phyloP scores from a whole-genome alignment of 1,140 invertebrate species.

The Linepithema humile region DNA sequence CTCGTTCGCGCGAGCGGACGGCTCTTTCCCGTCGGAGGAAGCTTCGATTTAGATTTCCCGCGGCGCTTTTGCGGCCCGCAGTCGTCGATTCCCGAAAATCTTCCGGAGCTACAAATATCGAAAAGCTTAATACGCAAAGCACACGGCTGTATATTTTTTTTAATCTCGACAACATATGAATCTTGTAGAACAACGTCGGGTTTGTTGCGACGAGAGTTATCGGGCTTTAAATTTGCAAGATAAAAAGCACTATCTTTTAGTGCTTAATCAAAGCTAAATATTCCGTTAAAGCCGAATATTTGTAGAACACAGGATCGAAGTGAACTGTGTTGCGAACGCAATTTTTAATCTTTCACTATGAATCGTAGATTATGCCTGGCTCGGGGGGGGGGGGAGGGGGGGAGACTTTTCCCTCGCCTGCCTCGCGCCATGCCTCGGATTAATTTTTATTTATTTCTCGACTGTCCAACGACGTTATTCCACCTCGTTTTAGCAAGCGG shows the following conservation, averaged over 20 bases:
- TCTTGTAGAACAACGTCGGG: no score
- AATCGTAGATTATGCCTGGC: slow-evolving; percentile 4
- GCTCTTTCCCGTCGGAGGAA: neutral
- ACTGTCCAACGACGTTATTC: neutral
- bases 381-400: neutral
- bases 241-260: neutral
- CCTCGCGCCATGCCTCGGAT: neutral
- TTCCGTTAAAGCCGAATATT: neutral
- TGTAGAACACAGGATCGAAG: neutral
- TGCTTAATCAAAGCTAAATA: neutral
- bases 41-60: neutral
- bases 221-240: no score
- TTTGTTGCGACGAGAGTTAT: no score
- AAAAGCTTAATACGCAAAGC: neutral
- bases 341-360: slow-evolving; percentile 12
- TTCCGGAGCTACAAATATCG: neutral
- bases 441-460: slow-evolving; percentile 54
- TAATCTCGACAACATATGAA: no score
- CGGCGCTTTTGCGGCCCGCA: no score
- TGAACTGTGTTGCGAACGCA: neutral
- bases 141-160: neutral
- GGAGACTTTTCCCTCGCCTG: neutral
- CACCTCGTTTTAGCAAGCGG: slow-evolving; percentile 17
- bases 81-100: neutral
- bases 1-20: neutral